Conservation (phyloP, 2,888 invertebrate genomes). For the Emmelina monodactyla region DNA sequence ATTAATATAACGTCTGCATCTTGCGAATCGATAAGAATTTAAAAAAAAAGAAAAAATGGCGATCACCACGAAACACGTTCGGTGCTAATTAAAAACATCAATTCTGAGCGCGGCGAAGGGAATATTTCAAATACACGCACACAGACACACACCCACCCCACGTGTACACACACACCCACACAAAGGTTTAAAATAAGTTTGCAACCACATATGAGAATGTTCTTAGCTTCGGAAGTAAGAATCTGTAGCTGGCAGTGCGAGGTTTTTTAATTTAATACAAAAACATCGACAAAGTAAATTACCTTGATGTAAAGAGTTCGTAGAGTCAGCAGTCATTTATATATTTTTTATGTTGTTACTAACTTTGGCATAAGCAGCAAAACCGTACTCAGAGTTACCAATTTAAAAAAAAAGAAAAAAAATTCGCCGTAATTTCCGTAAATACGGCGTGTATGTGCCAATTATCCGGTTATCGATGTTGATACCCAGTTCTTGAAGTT, state of each 20-base stretch:
- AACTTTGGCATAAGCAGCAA: too few relatives aligned
- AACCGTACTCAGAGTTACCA: slow-evolving; percentile 34
- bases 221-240: too few relatives aligned
- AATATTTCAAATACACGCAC: slow-evolving; percentile 59
- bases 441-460: slow-evolving; percentile 18
- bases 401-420: too few relatives aligned
- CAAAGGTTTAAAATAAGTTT: slow-evolving; percentile 57
- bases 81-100: slow-evolving; percentile 66
- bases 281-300: too few relatives aligned
- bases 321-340: too few relatives aligned
- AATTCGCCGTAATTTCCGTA: background rate
- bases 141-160: slow-evolving; percentile 30
- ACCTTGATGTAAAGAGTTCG: too few relatives aligned
- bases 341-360: too few relatives aligned
- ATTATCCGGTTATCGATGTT: slow-evolving; percentile 20
- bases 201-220: slow-evolving; percentile 57
- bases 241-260: too few relatives aligned
- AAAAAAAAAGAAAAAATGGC: slow-evolving; percentile 33
- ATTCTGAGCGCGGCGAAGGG: slow-evolving; percentile 51
- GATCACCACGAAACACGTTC: slow-evolving; percentile 55
- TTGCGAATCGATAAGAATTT: too few relatives aligned
- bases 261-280: too few relatives aligned
- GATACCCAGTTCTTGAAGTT: slow-evolving; percentile 42
- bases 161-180: slow-evolving; percentile 40
- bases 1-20: too few relatives aligned